Percentiles rank a stretch among this genome's conserved stretches.
Evolutionary conservation across 2,113 vertebrate genomes (phyloP).

Genomic region (Opisthocomus hoazin): DNA sequence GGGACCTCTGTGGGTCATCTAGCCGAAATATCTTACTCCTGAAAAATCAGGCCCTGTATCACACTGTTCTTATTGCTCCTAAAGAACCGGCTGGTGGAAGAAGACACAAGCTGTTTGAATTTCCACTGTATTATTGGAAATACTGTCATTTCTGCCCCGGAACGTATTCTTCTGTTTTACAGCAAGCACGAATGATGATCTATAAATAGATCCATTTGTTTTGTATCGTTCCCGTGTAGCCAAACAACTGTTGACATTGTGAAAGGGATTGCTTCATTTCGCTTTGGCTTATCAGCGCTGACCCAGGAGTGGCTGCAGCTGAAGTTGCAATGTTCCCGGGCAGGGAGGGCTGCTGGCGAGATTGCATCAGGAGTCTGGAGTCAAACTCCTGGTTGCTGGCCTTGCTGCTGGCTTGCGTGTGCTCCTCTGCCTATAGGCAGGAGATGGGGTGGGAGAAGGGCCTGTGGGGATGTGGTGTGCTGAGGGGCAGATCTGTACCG

Average conservation of each 20-base stretch:
- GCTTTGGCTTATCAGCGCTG: neutral
- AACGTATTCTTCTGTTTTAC: neutral
- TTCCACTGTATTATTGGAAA: neutral
- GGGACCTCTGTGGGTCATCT: too few species aligned
- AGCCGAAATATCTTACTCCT: neutral
- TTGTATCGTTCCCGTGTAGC: neutral
- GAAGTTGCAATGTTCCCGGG: neutral
- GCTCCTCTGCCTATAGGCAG: accelerated
- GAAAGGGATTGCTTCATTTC: neutral
- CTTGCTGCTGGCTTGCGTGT: neutral
- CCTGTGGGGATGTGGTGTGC: neutral
- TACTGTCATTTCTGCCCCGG: neutral
- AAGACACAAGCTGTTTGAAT: neutral
- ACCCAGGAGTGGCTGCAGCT: neutral
- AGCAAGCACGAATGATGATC: neutral
- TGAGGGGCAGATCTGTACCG: neutral
- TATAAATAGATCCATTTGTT: neutral
- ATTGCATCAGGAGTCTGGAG: neutral
- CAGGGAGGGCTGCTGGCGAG: neutral
- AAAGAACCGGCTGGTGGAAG: neutral
- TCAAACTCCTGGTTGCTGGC: neutral
- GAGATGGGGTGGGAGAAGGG: neutral
- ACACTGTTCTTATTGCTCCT: neutral
- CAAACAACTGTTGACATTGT: neutral
- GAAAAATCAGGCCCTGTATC: neutral